Conservation (phyloP, 2,888 invertebrate genomes). For the Didymodactylos carnosus region DNA sequence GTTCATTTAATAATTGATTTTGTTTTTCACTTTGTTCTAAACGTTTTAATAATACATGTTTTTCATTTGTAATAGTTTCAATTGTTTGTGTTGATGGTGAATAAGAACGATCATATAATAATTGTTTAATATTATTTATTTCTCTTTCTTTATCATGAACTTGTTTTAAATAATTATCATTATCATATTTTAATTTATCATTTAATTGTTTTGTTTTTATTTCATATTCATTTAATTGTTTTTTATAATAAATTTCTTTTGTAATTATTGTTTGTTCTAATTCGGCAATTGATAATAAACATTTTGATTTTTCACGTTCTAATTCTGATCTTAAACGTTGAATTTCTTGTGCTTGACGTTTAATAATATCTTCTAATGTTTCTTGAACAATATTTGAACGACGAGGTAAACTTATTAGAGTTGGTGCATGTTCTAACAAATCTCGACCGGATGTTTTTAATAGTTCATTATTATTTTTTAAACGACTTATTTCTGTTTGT, state of each 20-base stretch:
- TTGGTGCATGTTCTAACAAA: neutral
- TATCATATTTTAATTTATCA: neutral
- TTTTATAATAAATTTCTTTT: neutral
- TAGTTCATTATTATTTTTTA: neutral
- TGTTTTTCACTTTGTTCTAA: neutral
- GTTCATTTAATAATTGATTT: neutral
- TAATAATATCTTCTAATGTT: neutral
- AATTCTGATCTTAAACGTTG: neutral
- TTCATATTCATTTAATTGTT: neutral
- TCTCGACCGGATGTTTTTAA: neutral
- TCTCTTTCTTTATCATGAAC: too few species aligned
- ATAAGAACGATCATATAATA: neutral
- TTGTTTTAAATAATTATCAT: too few species aligned
- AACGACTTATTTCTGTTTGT: neutral
- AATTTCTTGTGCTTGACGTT: neutral
- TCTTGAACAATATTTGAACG: neutral
- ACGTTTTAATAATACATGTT: neutral
- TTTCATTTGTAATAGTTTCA: too few species aligned
- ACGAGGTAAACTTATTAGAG: neutral
- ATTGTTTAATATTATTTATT: too few species aligned
- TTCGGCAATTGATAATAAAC: neutral
- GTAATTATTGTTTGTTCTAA: neutral
- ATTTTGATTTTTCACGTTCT: neutral
- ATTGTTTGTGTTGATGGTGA: neutral
- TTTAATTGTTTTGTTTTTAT: neutral